Evolutionary conservation across 2,797 vertebrate species (phyloP).

Genomic region (Enteromius unitaeniatus): DNA sequence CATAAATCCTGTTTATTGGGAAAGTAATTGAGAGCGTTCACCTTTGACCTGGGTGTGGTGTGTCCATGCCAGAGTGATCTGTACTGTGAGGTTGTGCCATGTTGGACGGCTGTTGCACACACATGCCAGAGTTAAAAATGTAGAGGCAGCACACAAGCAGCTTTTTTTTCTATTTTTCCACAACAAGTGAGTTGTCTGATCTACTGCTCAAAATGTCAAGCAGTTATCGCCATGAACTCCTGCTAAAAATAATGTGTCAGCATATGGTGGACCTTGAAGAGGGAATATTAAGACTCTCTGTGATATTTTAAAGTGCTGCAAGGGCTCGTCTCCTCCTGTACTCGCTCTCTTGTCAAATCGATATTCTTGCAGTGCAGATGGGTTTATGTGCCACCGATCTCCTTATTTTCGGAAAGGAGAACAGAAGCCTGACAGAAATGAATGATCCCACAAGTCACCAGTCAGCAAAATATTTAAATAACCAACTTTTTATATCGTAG

Average conservation of each 20-base stretch:
- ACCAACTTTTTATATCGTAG: not conserved
- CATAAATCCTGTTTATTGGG: constrained; percentile 36
- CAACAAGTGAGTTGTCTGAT: constrained; percentile 50
- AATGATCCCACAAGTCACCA: constrained; percentile 32
- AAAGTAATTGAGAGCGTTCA: constrained; percentile 53
- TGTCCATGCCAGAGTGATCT: constrained; percentile 57
- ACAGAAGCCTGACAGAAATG: constrained; percentile 18
- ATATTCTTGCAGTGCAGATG: constrained; percentile 8
- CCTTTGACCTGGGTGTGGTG: constrained; percentile 53
- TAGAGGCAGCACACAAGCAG: constrained; percentile 39
- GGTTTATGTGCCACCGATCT: constrained; percentile 23
- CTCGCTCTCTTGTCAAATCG: not conserved
- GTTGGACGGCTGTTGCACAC: constrained; percentile 64
- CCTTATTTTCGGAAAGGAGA: constrained; percentile 46
- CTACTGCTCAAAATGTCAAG: constrained; percentile 65
- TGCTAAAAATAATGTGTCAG: constrained; percentile 70
- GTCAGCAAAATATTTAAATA: constrained; percentile 10
- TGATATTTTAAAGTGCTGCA: constrained; percentile 41
- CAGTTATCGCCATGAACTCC: constrained; percentile 63
- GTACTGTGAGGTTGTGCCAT: constrained; percentile 52
- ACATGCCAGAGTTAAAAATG: constrained; percentile 59
- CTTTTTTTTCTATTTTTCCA: constrained; percentile 45
- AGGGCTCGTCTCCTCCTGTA: not conserved
- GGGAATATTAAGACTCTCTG: constrained; percentile 16
- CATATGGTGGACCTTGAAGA: constrained; percentile 49